phyloP scores from a whole-genome alignment of 1,140 invertebrate species.

The Oryzaephilus surinamensis region DNA sequence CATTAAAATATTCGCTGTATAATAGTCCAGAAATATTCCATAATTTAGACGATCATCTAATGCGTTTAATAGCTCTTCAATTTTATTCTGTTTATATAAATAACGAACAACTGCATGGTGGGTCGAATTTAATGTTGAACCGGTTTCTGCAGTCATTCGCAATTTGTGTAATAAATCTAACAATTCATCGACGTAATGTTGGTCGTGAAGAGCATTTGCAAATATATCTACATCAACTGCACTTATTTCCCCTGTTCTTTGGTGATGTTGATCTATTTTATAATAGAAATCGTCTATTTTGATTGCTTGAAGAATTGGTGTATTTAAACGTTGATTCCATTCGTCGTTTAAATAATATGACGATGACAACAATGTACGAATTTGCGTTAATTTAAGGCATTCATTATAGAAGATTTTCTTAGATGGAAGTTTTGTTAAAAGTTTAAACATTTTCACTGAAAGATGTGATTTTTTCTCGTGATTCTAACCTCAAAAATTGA shows the following conservation, averaged over 20 bases:
- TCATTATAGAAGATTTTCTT: neutral
- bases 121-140: slow-evolving; percentile 64
- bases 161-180: slow-evolving; percentile 58
- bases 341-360: slow-evolving; percentile 54
- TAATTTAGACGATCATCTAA: slow-evolving; percentile 75
- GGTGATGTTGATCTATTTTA: slow-evolving; percentile 49
- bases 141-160: slow-evolving; percentile 54
- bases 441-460: slow-evolving; percentile 4
- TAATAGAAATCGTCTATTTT: slow-evolving; percentile 51
- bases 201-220: slow-evolving; percentile 47
- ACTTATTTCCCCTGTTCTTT: slow-evolving; percentile 43
- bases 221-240: slow-evolving; percentile 68
- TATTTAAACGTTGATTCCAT: slow-evolving; percentile 52
- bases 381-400: neutral
- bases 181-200: slow-evolving; percentile 50
- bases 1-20: slow-evolving; percentile 70
- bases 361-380: slow-evolving; percentile 47
- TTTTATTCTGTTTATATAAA: slow-evolving; percentile 47
- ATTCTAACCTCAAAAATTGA: too few relatives aligned
- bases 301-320: slow-evolving; percentile 50
- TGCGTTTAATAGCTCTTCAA: slow-evolving; percentile 55
- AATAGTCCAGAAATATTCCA: slow-evolving; percentile 80
- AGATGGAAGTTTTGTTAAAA: neutral
- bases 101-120: slow-evolving; percentile 66
- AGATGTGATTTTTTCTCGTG: too few relatives aligned